Evolutionary conservation across 2,888 invertebrate genomes (phyloP), one percentile per base, ranked within the genome.

Genomic region (Dioctria rufipes): DNA sequence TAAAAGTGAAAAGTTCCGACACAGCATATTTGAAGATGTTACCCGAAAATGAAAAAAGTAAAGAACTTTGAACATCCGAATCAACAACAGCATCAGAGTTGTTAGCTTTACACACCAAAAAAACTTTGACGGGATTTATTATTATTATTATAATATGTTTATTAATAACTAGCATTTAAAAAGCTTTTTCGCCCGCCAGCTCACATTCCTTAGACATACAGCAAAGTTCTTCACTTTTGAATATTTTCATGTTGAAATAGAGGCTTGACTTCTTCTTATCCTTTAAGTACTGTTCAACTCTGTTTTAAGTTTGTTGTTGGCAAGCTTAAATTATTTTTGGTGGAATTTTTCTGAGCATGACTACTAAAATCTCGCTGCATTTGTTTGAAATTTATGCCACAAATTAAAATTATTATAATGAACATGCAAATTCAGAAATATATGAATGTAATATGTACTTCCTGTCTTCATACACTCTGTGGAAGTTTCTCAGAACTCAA

Each of bases 241-340:
- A 46, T 37, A 63, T 49, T 78, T 78, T 73, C 46, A 73, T 81
- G 71, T 81, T 81, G 60, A 80, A 80, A 83, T 83, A 83, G 83
- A 83, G 83, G 83, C 83, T 83, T 83, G 83, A 83, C 83, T 81
- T 71, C 37, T 49, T 65, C 66, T 66, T 80, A 25, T 25, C 25
- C 25, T 25, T 25, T 25, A 25, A 25, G 25, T 25, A 40, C 11
- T 58, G 60, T 63, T 73, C 43, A 25, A 25, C 25, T 25, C 25
- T 25, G 25, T 25, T 25, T 25, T 25, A 25, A 67, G 54, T 78
- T 60, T 25, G 13, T 25, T 60, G 58, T 73, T 73, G 11, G 73
- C 54, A 73, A 73, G 73, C 60, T 73, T 37, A 4, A 37, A n/a
- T 42, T 51, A 61, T 6, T 54, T 39, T 73, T n/a, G 43, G 37